Conservation (phyloP, 2,113 vertebrate genomes). For the Guaruba guarouba region DNA sequence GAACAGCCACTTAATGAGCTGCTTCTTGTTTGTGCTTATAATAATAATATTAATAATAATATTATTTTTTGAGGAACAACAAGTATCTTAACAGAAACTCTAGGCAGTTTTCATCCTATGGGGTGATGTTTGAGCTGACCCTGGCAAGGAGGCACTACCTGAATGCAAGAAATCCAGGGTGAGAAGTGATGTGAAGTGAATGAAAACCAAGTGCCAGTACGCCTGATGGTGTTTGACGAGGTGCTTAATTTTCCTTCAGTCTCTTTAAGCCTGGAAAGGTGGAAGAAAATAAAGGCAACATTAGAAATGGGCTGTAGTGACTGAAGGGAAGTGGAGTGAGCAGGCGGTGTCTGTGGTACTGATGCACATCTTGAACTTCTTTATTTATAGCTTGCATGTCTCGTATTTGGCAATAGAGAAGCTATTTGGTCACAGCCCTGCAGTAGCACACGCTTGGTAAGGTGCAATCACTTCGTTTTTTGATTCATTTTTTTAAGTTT, state of each 20-base stretch:
- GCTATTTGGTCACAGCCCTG: not conserved
- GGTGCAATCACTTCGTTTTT: not conserved
- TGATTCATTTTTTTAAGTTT: not conserved
- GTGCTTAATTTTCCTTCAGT: not conserved
- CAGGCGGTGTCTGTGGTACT: not conserved
- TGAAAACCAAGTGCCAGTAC: not conserved
- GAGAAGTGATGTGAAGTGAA: fast-evolving
- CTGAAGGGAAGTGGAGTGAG: fast-evolving
- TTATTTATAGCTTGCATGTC: conserved; percentile 27
- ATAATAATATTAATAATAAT: not conserved
- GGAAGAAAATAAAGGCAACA: not conserved
- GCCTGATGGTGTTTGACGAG: not conserved
- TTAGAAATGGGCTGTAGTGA: not conserved
- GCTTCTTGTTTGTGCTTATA: not conserved
- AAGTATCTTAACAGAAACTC: not conserved
- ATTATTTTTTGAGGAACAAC: not conserved
- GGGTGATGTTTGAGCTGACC: not conserved
- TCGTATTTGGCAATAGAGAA: conserved; percentile 7
- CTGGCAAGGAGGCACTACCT: not conserved
- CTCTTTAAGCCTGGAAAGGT: not conserved
- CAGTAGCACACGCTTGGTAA: not conserved
- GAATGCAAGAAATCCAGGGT: not conserved
- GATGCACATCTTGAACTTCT: not conserved
- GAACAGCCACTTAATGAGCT: not conserved
- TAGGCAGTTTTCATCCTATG: not conserved